phyloP scores from a whole-genome alignment of 2,113 vertebrate species.

The Amblyopsis rosae region DNA sequence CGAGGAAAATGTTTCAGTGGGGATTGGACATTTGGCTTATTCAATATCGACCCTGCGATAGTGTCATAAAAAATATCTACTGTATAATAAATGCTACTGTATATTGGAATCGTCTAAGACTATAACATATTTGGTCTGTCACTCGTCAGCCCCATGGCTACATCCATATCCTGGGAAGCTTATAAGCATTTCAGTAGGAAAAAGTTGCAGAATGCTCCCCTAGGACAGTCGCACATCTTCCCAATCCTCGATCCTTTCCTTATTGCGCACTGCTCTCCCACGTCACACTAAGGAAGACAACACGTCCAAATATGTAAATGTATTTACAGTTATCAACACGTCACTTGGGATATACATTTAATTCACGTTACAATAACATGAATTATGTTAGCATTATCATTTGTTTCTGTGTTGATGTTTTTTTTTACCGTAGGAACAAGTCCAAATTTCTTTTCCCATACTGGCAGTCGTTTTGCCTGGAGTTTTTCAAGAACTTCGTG shows the following conservation, averaged over 20 bases:
- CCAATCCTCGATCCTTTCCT: conserved; percentile 80
- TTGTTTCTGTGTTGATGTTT: too few relatives aligned
- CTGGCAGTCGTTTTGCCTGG: conserved; percentile 74
- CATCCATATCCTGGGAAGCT: conserved; percentile 37
- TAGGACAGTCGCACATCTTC: conserved; percentile 79
- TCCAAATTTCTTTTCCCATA: conserved; percentile 81
- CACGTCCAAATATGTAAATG: neutral
- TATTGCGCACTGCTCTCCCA: conserved; percentile 76
- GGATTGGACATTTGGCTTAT: conserved; percentile 20
- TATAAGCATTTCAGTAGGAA: conserved; percentile 83
- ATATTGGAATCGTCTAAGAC: conserved; percentile 44
- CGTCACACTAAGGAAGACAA: conserved; percentile 68
- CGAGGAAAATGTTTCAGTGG: conserved; percentile 11
- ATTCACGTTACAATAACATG: neutral
- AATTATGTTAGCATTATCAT: neutral
- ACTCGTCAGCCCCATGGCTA: conserved; percentile 1
- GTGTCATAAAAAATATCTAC: conserved; percentile 45
- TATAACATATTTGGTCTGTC: conserved; percentile 14
- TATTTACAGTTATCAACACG: neutral
- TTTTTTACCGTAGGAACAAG: conserved; percentile 79
- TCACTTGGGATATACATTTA: neutral
- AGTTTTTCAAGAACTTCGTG: conserved; percentile 81
- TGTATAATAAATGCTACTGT: conserved; percentile 23
- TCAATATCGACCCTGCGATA: conserved; percentile 31
- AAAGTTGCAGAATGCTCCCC: conserved; percentile 74